A percentile compares a stretch with the other conserved stretches of the same genome.
These are phyloP conservation scores for Sepioteuthis lessoniana DNA, from an alignment of 2,888 invertebrate genomes.

Conservation along the genomic window DNA sequence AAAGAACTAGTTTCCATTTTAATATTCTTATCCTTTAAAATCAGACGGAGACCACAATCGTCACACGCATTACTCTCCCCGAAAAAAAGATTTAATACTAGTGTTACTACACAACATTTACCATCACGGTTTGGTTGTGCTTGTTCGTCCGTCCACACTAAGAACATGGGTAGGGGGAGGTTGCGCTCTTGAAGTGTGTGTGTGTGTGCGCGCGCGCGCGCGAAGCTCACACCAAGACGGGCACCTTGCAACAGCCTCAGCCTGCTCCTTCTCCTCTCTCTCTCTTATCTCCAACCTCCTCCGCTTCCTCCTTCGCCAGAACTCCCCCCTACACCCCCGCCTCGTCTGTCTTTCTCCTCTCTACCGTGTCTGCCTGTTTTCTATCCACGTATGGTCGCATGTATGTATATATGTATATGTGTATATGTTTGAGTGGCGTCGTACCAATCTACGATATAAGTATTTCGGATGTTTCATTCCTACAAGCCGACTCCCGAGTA, in stretches of 20 bases:
- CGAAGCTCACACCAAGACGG: conserved; percentile 2
- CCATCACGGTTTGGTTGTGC: conserved; percentile 33
- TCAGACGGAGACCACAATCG: background rate
- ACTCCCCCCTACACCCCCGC: background rate
- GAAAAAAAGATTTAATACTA: background rate
- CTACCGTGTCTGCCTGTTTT: conserved; percentile 6
- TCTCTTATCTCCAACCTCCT: conserved; percentile 4
- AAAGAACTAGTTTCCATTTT: background rate
- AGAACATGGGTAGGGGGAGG: background rate
- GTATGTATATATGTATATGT: background rate
- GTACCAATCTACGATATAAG: too few relatives aligned
- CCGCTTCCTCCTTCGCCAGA: background rate
- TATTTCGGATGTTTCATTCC: too few relatives aligned
- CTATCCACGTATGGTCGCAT: background rate
- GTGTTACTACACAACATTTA: background rate
- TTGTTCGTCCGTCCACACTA: background rate
- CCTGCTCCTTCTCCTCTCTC: background rate
- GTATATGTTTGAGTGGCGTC: too few relatives aligned
- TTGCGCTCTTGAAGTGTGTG: background rate
- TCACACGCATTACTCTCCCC: background rate
- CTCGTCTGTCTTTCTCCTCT: conserved; percentile 2
- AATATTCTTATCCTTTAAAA: background rate
- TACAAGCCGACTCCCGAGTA: too few relatives aligned
- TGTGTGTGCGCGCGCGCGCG: background rate
- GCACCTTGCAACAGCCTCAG: conserved; percentile 3